These are phyloP conservation scores for Marmota monax DNA, from an alignment of 2,113 vertebrate species.

Conservation along the genomic window DNA sequence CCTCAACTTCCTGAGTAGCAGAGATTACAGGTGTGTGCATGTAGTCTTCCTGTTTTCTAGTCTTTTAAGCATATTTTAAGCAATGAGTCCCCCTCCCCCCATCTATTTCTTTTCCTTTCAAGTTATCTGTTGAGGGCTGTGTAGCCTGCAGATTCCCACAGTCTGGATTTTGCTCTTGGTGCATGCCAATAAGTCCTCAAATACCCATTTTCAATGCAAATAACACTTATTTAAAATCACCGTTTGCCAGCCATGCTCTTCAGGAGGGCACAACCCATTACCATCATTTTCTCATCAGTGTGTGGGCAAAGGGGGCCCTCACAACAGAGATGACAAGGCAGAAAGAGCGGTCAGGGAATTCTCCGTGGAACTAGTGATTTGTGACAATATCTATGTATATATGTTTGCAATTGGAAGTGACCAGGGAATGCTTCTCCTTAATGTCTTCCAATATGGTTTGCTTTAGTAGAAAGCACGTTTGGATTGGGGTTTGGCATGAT, in stretches of 20 bases:
- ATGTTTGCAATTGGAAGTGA: background rate
- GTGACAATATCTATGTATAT: background rate
- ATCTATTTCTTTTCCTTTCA: background rate
- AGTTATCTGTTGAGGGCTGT: background rate
- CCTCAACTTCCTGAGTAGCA: background rate
- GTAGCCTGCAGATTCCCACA: background rate
- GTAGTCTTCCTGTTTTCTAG: background rate
- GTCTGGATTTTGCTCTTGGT: background rate
- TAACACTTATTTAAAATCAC: background rate
- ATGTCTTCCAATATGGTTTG: background rate
- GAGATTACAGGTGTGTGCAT: background rate
- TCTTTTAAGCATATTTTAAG: background rate
- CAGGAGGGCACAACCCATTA: background rate
- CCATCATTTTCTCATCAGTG: background rate
- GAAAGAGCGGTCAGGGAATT: background rate
- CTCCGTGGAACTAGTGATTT: slow-evolving; percentile 36
- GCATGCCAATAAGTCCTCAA: background rate
- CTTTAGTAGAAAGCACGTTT: slow-evolving; percentile 26
- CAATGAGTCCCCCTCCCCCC: background rate
- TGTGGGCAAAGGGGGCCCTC: background rate
- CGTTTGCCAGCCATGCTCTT: background rate
- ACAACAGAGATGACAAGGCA: background rate
- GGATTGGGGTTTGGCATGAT: slow-evolving; percentile 11
- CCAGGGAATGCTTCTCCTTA: background rate
- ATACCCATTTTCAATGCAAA: slow-evolving; percentile 36